Percentiles rank a stretch among this genome's conserved stretches.
Conservation (phyloP, 2,113 vertebrate species). For the Pandion haliaetus region DNA sequence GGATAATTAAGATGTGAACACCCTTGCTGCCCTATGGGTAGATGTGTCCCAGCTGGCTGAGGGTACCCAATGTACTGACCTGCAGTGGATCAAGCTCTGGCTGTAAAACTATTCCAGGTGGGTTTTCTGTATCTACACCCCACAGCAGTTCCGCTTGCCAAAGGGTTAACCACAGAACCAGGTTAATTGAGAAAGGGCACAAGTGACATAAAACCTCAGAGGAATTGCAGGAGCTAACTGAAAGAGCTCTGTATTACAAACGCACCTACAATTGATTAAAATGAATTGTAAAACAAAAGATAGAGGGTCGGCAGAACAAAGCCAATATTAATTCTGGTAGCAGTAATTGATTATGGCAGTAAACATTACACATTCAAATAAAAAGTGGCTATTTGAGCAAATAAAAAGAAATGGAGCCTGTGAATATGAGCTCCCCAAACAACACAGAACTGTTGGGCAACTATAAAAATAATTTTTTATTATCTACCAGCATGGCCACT, state of each 20-base stretch:
- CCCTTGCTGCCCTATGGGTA: neutral
- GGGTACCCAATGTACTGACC: neutral
- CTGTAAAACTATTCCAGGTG: neutral
- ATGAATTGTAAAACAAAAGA: constrained; percentile 13
- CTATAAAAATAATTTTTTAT: neutral
- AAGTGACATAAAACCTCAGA: neutral
- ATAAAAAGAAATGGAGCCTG: neutral
- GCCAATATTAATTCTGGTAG: neutral
- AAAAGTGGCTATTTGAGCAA: neutral
- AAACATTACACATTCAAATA: neutral
- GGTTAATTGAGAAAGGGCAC: constrained; percentile 7
- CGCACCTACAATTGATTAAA: constrained; percentile 23
- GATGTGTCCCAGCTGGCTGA: neutral
- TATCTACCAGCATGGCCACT: neutral
- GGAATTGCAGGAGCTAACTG: constrained; percentile 22
- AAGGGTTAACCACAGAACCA: neutral
- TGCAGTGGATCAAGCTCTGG: neutral
- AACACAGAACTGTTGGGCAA: neutral
- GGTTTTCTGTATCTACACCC: neutral
- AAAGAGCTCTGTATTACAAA: neutral
- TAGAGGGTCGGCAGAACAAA: neutral
- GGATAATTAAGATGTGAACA: neutral
- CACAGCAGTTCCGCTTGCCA: neutral
- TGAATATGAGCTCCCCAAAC: neutral
- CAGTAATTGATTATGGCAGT: neutral